A percentile compares a stretch with the other conserved stretches of the same genome.
These are phyloP conservation scores for Aspidapion aeneum DNA, from an alignment of 2,888 invertebrate species.

Conservation along the genomic window DNA sequence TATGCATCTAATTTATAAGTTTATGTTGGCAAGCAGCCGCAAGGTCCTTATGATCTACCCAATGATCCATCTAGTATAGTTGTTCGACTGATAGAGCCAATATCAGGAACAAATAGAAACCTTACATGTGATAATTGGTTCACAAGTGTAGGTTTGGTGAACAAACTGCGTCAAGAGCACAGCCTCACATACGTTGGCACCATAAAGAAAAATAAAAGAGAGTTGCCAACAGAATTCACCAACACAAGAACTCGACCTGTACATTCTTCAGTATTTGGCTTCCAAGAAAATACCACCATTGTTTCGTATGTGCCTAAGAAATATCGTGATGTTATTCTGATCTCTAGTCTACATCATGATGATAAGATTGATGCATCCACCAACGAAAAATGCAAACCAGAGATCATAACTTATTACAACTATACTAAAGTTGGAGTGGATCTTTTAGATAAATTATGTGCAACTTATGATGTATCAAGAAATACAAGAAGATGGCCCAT, in stretches of 20 bases:
- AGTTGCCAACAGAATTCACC: conserved; percentile 14
- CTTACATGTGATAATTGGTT: conserved; percentile 20
- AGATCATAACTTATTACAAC: conserved; percentile 26
- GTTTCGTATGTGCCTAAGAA: conserved; percentile 20
- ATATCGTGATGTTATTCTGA: conserved; percentile 17
- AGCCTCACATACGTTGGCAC: conserved; percentile 11
- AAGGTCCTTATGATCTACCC: background rate
- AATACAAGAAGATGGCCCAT: conserved; percentile 31
- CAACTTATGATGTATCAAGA: conserved; percentile 24
- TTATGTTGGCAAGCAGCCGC: conserved; percentile 1
- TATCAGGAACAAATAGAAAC: conserved; percentile 11
- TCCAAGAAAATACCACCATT: conserved; percentile 17
- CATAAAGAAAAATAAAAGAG: conserved; percentile 17
- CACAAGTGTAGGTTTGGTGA: conserved; percentile 13
- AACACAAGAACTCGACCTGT: conserved; percentile 14
- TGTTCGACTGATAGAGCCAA: conserved; percentile 3
- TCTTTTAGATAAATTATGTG: conserved; percentile 27
- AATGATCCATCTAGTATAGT: conserved; percentile 8
- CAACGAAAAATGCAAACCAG: conserved; percentile 20
- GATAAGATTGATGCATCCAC: conserved; percentile 18
- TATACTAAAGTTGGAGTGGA: conserved; percentile 31
- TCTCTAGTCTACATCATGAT: conserved; percentile 24
- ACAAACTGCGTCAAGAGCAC: conserved; percentile 14
- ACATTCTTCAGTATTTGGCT: conserved; percentile 18
- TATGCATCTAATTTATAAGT: conserved; percentile 1